A percentile compares a stretch with the other conserved stretches of the same genome.
Conservation (phyloP, 2,797 vertebrate species). For the Neosilurus mollespiculum region DNA sequence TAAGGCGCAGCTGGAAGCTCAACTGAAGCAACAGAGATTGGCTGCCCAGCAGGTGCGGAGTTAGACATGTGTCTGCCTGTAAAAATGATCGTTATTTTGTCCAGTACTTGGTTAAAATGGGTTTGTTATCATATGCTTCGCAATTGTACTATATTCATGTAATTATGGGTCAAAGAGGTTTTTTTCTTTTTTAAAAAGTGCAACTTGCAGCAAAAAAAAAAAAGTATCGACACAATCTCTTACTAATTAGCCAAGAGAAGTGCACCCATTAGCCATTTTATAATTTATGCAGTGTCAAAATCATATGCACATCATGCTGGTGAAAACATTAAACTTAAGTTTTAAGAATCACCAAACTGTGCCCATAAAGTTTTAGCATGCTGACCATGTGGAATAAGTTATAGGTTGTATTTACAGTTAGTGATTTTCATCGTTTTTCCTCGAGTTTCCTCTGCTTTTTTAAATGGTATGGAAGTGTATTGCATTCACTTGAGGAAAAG, state of each 20-base stretch:
- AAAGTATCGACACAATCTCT: background rate
- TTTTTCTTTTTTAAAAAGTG: background rate
- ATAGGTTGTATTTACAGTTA: background rate
- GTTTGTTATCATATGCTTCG: background rate
- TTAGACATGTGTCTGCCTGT: conserved; percentile 44
- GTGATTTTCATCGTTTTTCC: background rate
- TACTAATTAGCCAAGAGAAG: background rate
- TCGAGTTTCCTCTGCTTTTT: too few relatives aligned
- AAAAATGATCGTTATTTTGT: background rate
- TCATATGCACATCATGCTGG: background rate
- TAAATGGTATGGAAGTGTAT: too few relatives aligned
- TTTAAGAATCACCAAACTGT: background rate
- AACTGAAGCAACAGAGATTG: conserved; percentile 87
- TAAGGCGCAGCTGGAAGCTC: conserved; percentile 85
- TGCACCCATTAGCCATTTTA: background rate
- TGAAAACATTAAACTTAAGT: background rate
- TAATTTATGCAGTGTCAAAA: background rate
- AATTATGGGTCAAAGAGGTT: background rate
- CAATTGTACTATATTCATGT: background rate
- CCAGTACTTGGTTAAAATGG: background rate
- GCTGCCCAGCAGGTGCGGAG: conserved; percentile 85
- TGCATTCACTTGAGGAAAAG: too few relatives aligned
- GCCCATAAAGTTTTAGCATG: background rate
- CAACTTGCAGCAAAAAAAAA: background rate
- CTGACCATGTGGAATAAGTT: background rate